These are phyloP conservation scores for Turnix velox DNA, from an alignment of 2,113 vertebrate species.

Conservation along the genomic window DNA sequence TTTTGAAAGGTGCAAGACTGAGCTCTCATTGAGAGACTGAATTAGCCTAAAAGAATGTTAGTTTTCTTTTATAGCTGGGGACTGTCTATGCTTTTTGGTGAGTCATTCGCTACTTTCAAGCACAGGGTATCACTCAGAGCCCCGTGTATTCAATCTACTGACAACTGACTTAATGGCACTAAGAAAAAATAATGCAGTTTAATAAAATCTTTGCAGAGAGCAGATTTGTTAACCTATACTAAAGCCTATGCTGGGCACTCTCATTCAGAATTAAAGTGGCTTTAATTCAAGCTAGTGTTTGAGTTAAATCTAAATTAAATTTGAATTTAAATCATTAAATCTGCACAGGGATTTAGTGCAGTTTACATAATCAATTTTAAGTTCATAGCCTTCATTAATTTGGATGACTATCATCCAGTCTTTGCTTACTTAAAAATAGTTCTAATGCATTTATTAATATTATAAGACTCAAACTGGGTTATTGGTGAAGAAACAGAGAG, in stretches of 20 bases:
- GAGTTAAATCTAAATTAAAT: slow-evolving; percentile 68
- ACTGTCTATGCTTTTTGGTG: slow-evolving; percentile 6
- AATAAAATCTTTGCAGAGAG: slow-evolving; percentile 40
- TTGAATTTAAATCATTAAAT: slow-evolving; percentile 69
- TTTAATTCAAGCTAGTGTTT: slow-evolving; percentile 61
- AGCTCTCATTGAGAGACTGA: not conserved
- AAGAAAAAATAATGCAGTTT: not conserved
- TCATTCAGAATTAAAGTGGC: slow-evolving; percentile 50
- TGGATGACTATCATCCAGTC: slow-evolving; percentile 52
- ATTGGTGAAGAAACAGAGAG: slow-evolving; percentile 23
- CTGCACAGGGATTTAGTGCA: slow-evolving; percentile 21
- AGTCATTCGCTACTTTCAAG: not conserved
- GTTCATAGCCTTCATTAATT: slow-evolving; percentile 63
- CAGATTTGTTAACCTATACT: slow-evolving; percentile 25
- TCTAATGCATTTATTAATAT: slow-evolving; percentile 63
- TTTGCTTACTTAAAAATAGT: slow-evolving; percentile 65
- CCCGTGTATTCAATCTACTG: not conserved
- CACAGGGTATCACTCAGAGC: not conserved
- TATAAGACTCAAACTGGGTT: slow-evolving; percentile 34
- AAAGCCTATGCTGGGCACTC: slow-evolving; percentile 3
- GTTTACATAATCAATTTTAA: slow-evolving; percentile 69
- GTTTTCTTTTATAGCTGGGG: not conserved
- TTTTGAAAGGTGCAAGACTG: not conserved
- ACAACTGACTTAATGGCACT: not conserved
- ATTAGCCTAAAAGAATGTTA: not conserved